Base-by-base conservation (phyloP, 92 coral and sea anemone species). In the Palythoa heliodiscus region DNA sequence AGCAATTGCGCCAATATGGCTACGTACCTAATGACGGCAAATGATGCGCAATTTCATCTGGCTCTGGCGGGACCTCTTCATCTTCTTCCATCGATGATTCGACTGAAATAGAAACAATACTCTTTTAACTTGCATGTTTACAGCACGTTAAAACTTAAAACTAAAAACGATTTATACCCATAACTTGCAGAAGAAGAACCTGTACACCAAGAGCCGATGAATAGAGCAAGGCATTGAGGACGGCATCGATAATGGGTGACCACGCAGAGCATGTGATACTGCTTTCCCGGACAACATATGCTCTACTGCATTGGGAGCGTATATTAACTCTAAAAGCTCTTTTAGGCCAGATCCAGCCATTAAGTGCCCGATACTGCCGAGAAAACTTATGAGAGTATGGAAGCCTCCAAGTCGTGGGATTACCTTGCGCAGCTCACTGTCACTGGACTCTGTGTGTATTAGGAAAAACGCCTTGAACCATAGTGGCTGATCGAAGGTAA, bases 401-500 rank as follows among this genome's bases (percentile, higher is more conserved):
- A 74, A 39, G 54, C 35, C 58, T 4, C 78, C 78, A 3, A 74
- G 39, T 5, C 78, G 57, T 12, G 35, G 5, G 29, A 74, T 68
- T 37, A 68, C 22, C 72, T 24, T 68, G 12, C 72, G 72, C 9
- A 68, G 72, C 15, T 22, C 38, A 37, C 72, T 68, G 9, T 68
- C 72, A 24, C 37, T 5, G 24, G 72, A 37, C 72, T 68, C 72
- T 43, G 48, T 43, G 48, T 43, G 48, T 43, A 43, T 43, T 43
- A 88, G 3, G 17, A 43, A 43, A 43, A 43, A 43, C 48, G 48
- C 48, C 48, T 43, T 43, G 48, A 43, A 43, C 48, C 48, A 43
- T 43, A 85, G 76, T n/a, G 92, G 87, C 68, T 80, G 92, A 39
- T 89, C 89, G 16, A 85, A 85, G 11, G 89, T 89, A 1, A 85